Evolutionary conservation across 2,797 vertebrate species (phyloP), one percentile per base, ranked within the genome.

Genomic region (Sebastiscus tertius): DNA sequence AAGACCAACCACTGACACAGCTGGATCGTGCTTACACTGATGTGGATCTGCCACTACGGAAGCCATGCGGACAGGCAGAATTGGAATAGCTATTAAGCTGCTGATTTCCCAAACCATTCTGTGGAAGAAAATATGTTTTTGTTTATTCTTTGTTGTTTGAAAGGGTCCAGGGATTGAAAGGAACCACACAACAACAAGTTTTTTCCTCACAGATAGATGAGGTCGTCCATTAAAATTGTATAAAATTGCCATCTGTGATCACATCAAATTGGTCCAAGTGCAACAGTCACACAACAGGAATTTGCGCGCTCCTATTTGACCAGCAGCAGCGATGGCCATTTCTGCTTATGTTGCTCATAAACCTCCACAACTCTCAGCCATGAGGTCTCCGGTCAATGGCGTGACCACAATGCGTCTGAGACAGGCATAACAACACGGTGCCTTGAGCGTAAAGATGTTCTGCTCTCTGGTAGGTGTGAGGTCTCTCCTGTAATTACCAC

Each of bases 401-500:
- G 34, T 81, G 72, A 87, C 71, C 55, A 42, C 72, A 80, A 33
- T 62, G 49, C 63, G 52, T 81, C 60, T 52, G 39, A 81, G 68
- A 60, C 60, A 60, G 65, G 36, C 26, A 77, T 26, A 72, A 89
- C 76, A 80, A 56, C 62, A 67, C 3, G 27, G 58, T 14, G 54
- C 65, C 72, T 56, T 64, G 27, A 65, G 69, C 12, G 1, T 72
- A 36, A 71, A 76, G 81, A 83, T 74, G 79, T 59, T 71, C 59
- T 31, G 68, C 75, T 82, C 72, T 83, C 27, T 24, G 73, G 85
- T 42, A 91, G 87, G 93, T 91, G 90, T 70, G 69, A 82, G 82
- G 80, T 83, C 71, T 88, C 78, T 80, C 62, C 84, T 89, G 81
- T 91, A 92, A 93, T 95, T 90, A 94, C 63, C 91, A 93, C 92